Evolutionary conservation across 2,797 vertebrate species (phyloP).

Genomic region (Naso thynnoides): DNA sequence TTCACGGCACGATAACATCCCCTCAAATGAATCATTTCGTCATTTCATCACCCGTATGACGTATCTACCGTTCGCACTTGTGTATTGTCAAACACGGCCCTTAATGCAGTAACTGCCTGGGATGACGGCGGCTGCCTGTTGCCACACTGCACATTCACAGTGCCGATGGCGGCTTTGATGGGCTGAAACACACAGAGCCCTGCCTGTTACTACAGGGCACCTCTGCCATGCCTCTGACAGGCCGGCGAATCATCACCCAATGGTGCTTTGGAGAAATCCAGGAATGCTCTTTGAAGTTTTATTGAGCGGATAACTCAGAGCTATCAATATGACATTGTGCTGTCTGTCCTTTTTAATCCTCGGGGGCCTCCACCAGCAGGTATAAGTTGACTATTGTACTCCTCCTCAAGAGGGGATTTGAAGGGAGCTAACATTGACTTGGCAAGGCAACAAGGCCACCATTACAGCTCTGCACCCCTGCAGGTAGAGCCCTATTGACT

Average conservation of each 20-base stretch:
- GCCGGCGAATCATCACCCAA: conserved; percentile 62
- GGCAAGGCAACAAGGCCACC: conserved; percentile 58
- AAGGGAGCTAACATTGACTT: conserved; percentile 61
- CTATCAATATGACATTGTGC: conserved; percentile 71
- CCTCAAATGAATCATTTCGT: conserved; percentile 61
- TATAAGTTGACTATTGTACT: conserved; percentile 73
- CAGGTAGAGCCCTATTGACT: conserved; percentile 53
- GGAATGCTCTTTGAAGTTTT: conserved; percentile 84
- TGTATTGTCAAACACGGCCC: conserved; percentile 57
- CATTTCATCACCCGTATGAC: conserved; percentile 64
- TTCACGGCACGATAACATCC: conserved; percentile 53
- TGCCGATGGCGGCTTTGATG: conserved; percentile 61
- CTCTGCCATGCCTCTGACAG: conserved; percentile 51
- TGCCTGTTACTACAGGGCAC: conserved; percentile 48
- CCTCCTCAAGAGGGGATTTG: conserved; percentile 65
- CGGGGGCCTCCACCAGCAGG: conserved; percentile 59
- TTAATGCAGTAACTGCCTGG: conserved; percentile 1
- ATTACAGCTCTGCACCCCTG: conserved; percentile 48
- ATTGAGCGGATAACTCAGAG: conserved; percentile 78
- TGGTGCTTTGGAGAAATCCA: conserved; percentile 57
- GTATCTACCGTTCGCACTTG: conserved; percentile 65
- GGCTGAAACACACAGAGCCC: conserved; percentile 54
- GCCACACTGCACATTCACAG: conserved; percentile 22
- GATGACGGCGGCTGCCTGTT: conserved; percentile 22
- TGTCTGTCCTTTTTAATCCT: conserved; percentile 67